Evolutionary conservation across 2,888 invertebrate species (phyloP), one percentile per base, ranked within the genome.

Genomic region (Drosophila testacea): DNA sequence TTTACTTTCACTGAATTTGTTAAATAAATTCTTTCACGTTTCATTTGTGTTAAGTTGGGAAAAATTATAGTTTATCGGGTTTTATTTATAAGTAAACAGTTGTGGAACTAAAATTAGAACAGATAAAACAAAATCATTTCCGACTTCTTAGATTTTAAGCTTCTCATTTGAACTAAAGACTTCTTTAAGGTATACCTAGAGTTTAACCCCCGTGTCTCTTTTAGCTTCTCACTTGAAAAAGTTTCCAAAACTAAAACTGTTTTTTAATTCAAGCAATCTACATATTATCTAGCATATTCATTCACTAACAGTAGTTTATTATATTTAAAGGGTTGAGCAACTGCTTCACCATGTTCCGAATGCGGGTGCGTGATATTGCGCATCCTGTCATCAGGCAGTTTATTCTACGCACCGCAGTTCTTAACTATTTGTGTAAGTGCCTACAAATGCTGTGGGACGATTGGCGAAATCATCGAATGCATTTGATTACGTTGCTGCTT

Each of bases 361-460:
- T 46, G 34, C 69, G 79, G 10, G 65, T 60, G 6, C 64, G 69
- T 13, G 73, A 73, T 36, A 56, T 59, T 32, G 73, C 76, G 7
- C 81, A 89, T 69, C 89, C 89, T 0, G 81, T 87, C 1, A 78
- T 87, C 11, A 67, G 89, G 41, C 83, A 83, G 51, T 89, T 89
- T 42, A 83, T 83, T 0, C 38, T 83, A 30, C 89, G 83, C 11
- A 70, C 73, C 0, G 83, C 79, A 0, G 76, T 83, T 1, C 50
- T 83, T 1, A 83, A 73, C 38, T 72, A 87, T 46, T 65, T 83
- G 63, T 69, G 71, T 6, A 89, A 81, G 22, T 55, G 66, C 38
- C 57, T 83, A 47, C 76, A 81, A 46, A 13, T 61, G 27, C 84
- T 76, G 32, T 83, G 87, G 81, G 56, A 66, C 6, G 79, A 84